These are phyloP conservation scores for Diarsia rubi DNA, from an alignment of 2,888 invertebrate species.

Conservation along the genomic window DNA sequence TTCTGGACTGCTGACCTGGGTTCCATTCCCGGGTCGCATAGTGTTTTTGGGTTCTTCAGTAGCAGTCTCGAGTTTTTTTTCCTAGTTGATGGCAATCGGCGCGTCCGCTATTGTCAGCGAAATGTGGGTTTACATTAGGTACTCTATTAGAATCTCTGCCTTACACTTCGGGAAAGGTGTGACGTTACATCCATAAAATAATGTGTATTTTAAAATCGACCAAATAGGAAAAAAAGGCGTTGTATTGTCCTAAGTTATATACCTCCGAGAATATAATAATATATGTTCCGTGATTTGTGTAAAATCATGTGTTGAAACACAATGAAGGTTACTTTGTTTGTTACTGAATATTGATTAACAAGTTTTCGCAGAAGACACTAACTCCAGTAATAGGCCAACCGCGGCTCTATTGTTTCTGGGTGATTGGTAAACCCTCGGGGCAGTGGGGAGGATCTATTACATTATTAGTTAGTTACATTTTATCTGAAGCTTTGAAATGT, in stretches of 20 bases:
- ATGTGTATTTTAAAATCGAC: too few relatives aligned
- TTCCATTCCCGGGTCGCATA: too few relatives aligned
- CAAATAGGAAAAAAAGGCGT: neutral
- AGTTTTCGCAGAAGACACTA: constrained; percentile 32
- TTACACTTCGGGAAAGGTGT: too few relatives aligned
- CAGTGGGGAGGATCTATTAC: constrained; percentile 14
- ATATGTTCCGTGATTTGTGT: neutral
- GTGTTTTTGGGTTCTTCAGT: too few relatives aligned
- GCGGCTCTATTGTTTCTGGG: constrained; percentile 34
- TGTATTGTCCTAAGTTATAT: neutral
- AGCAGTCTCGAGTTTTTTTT: too few relatives aligned
- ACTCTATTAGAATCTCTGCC: too few relatives aligned
- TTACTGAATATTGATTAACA: constrained; percentile 31
- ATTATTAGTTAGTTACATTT: constrained; percentile 20
- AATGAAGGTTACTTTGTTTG: constrained; percentile 5
- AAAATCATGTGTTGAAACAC: neutral
- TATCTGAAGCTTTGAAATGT: constrained; percentile 16
- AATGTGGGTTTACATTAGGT: too few relatives aligned
- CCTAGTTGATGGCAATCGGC: too few relatives aligned
- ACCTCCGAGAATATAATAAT: neutral
- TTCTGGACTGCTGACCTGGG: too few relatives aligned
- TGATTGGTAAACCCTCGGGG: constrained; percentile 33
- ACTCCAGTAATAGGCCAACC: constrained; percentile 10
- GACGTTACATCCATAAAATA: too few relatives aligned
- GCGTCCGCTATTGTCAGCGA: too few relatives aligned